A percentile compares a stretch with the other conserved stretches of the same genome.
These are phyloP conservation scores for Shargacucullia verbasci DNA, from an alignment of 2,888 invertebrate species.

Conservation along the genomic window DNA sequence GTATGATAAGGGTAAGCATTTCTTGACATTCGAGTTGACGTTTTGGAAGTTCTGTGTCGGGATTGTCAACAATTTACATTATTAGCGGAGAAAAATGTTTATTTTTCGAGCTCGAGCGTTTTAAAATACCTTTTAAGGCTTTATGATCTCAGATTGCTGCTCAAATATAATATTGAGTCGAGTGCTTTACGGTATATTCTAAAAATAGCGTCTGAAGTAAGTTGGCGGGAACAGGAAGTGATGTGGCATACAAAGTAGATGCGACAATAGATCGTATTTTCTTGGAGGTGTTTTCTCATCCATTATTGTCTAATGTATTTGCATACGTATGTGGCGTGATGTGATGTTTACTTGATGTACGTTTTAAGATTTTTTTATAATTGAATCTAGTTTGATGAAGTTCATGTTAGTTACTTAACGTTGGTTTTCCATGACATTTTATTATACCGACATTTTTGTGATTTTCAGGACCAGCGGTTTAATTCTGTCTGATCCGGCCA, in stretches of 20 bases:
- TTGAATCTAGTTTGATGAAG: conserved; percentile 9
- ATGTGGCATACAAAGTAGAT: conserved; percentile 45
- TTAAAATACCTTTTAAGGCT: conserved; percentile 25
- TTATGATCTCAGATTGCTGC: conserved; percentile 25
- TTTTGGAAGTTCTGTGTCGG: conserved; percentile 12
- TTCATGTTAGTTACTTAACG: neutral
- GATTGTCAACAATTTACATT: conserved; percentile 20
- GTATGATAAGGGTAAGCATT: conserved; percentile 11
- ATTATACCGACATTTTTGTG: no score
- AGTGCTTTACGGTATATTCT: conserved; percentile 40
- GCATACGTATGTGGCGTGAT: conserved; percentile 62
- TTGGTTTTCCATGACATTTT: no score
- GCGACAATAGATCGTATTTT: conserved; percentile 68
- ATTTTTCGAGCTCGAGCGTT: conserved; percentile 9
- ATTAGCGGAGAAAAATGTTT: conserved; percentile 9
- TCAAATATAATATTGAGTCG: conserved; percentile 28
- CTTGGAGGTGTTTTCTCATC: conserved; percentile 64
- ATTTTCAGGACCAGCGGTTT: no score
- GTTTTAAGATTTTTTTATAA: conserved; percentile 19
- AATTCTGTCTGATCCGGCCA: no score
- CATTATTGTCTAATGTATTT: conserved; percentile 69
- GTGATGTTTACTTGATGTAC: conserved; percentile 9
- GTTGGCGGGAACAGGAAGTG: conserved; percentile 47
- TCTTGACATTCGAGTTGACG: conserved; percentile 12
- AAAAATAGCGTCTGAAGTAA: conserved; percentile 23